Percentiles rank a stretch among this genome's conserved stretches.
phyloP scores from a whole-genome alignment of 2,888 invertebrate species.

The Itoplectis maculator region DNA sequence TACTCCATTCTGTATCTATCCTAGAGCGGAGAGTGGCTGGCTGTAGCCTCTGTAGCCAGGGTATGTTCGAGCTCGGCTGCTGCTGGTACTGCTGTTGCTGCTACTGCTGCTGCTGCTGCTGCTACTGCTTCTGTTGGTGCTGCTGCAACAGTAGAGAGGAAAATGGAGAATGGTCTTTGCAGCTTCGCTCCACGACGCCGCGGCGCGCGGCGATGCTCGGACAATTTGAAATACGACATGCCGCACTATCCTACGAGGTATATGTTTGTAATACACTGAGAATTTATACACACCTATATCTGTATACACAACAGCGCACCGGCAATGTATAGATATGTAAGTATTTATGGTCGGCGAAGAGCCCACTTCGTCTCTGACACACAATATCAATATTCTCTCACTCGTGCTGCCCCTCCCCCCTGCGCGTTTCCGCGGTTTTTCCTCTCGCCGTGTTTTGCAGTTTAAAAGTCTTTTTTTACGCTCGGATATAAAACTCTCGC shows the following conservation, averaged over 20 bases:
- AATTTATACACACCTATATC: constrained; percentile 42
- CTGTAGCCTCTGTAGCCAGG: neutral
- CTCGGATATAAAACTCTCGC: neutral
- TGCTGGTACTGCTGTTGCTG: neutral
- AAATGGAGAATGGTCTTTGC: constrained; percentile 61
- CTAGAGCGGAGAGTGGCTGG: constrained; percentile 28
- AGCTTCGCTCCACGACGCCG: constrained; percentile 27
- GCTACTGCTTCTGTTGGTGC: constrained; percentile 6
- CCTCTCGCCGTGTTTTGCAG: neutral
- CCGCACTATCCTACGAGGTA: constrained; percentile 31
- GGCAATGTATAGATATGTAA: neutral
- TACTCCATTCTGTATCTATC: constrained; percentile 12
- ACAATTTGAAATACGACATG: constrained; percentile 61
- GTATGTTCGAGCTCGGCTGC: constrained; percentile 15
- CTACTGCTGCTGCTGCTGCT: constrained; percentile 1
- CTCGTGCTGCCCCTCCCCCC: too few relatives aligned
- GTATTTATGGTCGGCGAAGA: constrained; percentile 47
- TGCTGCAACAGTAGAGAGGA: constrained; percentile 49
- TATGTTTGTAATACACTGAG: constrained; percentile 25
- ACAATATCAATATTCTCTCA: constrained; percentile 59
- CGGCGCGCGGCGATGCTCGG: constrained; percentile 17
- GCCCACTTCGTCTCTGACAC: constrained; percentile 34
- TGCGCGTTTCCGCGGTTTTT: neutral
- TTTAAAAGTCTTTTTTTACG: constrained; percentile 2
- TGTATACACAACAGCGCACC: neutral